Evolutionary conservation across 2,888 invertebrate species (phyloP).

Genomic region (Ashinkailepas kermadecensis): DNA sequence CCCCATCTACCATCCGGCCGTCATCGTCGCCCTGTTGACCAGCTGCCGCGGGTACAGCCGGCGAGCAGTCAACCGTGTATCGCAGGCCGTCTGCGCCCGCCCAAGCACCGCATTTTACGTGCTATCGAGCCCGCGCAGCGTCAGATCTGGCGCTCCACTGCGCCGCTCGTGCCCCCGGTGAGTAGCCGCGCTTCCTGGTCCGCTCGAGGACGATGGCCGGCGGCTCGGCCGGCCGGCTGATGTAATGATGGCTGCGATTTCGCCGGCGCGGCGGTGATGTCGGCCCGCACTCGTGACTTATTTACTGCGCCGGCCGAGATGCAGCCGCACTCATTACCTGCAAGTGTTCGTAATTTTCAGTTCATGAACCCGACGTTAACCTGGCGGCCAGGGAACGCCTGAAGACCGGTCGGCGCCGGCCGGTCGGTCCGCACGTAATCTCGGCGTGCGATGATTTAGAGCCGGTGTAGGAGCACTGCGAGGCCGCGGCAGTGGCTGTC

Average conservation of each 20-base stretch:
- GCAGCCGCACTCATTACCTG: slow-evolving; percentile 10
- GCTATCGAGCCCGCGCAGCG: background rate
- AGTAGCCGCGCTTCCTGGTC: background rate
- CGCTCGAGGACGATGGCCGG: background rate
- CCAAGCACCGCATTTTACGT: background rate
- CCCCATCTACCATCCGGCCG: too few species aligned
- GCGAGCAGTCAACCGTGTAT: too few species aligned
- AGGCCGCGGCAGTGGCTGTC: too few species aligned
- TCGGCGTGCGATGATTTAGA: background rate
- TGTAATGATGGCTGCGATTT: background rate
- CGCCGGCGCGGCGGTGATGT: background rate
- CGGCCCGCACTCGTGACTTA: background rate
- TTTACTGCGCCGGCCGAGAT: background rate
- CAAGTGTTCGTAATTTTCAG: slow-evolving; percentile 17
- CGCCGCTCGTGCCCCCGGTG: background rate
- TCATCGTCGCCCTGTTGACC: too few species aligned
- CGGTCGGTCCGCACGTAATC: background rate
- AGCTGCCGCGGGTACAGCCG: too few species aligned
- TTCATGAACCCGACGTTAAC: slow-evolving; percentile 18
- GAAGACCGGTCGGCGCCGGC: background rate
- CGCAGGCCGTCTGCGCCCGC: background rate
- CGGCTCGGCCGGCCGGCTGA: background rate
- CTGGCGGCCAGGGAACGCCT: background rate
- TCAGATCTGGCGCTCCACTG: background rate
- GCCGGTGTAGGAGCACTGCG: background rate